Evolutionary conservation across 1,140 invertebrate species (phyloP).

Genomic region (Sminthurides bifidus): DNA sequence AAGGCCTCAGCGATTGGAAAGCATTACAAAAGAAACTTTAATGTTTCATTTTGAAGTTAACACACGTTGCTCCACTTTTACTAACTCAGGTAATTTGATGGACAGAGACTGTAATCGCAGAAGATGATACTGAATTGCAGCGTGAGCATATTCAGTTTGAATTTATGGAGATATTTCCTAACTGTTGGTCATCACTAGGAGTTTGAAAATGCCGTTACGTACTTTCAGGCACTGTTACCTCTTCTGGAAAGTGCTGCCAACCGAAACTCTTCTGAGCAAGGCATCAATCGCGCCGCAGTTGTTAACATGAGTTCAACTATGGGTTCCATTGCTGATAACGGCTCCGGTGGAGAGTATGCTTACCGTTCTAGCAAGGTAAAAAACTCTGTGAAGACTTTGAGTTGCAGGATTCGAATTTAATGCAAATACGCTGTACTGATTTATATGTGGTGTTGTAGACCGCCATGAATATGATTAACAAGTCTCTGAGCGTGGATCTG

Average conservation of each 20-base stretch:
- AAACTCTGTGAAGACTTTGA: background rate
- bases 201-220: background rate
- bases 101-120: no score
- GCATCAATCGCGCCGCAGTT: conserved; percentile 9
- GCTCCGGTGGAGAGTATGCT: conserved; percentile 14
- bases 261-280: background rate
- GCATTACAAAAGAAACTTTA: conserved; percentile 10
- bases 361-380: conserved; percentile 14
- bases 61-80: conserved; percentile 8
- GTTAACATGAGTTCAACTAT: conserved; percentile 16
- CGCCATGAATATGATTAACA: conserved; percentile 3
- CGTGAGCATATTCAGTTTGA: background rate
- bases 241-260: conserved; percentile 10
- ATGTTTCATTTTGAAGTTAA: conserved; percentile 18
- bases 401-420: background rate
- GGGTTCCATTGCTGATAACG: conserved; percentile 14
- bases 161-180: background rate
- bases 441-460: background rate
- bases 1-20: conserved; percentile 4
- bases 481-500: conserved; percentile 69
- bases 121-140: no score
- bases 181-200: background rate
- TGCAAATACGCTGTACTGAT: background rate
- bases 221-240: conserved; percentile 11
- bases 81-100: conserved; percentile 7